Evolutionary conservation across 2,888 invertebrate species (phyloP), one percentile per base, ranked within the genome.

Genomic region (Danaus chrysippus): DNA sequence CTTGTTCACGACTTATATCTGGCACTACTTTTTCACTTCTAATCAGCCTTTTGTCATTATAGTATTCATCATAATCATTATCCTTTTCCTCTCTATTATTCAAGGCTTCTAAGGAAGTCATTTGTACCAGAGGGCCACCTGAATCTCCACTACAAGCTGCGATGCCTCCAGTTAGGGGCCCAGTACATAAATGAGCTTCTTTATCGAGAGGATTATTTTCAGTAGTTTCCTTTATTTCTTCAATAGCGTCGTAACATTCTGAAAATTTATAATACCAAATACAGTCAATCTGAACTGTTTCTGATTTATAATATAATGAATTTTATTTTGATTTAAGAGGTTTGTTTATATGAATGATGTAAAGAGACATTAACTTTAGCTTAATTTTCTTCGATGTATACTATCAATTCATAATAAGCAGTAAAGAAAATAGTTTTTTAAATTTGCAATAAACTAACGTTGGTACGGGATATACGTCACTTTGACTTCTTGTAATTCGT

Each of bases 111-210:
- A 68, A 71, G 2, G 73, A 66, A 3, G 76, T 56, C 42, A 75
- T 80, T 69, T 79, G 79, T 17, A 91, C 79, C 11, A 92, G 75
- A 0, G 93, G 92, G 10, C 92, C 92, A 1, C 92, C 93, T 10
- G 92, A 92, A 67, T 93, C 93, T 12, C 93, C 93, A 54, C 76
- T 84, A 71, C 92, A 93, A 11, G 92, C 92, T n/a, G 92, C 86
- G 12, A 87, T 71, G 0, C 91, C 91, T 2, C 91, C 91, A 3
- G 75, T 76, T 6, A 86, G 71, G 0, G 92, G 92, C 0, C 92
- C 92, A 0, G 92, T 92, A 71, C 93, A 93, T 43, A 93, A 79
- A 66, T 93, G 91, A 17, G 87, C 83, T 0, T 81, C 68, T 70
- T 79, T 78, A 59, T 83, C 80, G 1, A 92, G 71, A 15, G 92